A percentile compares a stretch with the other conserved stretches of the same genome.
These are phyloP conservation scores for Drosophila pallidifrons DNA, from an alignment of 1,140 invertebrate species.

Conservation along the genomic window DNA sequence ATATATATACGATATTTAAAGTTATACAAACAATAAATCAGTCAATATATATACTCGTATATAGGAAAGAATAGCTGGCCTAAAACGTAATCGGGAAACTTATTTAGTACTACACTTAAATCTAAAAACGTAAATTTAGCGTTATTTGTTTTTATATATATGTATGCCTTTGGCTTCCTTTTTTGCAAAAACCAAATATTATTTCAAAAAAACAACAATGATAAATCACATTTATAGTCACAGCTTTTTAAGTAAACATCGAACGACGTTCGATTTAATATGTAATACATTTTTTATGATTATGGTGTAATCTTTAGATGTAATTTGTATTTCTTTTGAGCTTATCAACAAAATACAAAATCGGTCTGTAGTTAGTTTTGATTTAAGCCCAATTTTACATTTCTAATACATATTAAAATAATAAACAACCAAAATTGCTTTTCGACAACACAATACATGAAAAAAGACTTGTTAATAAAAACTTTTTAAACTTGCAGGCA, in stretches of 20 bases:
- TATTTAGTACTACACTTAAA: constrained; percentile 7
- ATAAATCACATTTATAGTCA: constrained; percentile 65
- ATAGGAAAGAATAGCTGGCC: constrained; percentile 22
- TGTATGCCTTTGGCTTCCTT: constrained; percentile 70
- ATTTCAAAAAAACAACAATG: constrained; percentile 43
- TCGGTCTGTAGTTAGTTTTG: constrained; percentile 51
- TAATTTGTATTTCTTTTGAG: constrained; percentile 32
- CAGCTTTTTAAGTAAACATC: constrained; percentile 68
- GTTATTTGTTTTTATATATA: constrained; percentile 84
- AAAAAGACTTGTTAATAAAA: background rate
- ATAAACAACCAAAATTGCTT: constrained; percentile 23
- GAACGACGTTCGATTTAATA: constrained; percentile 30
- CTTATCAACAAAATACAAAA: constrained; percentile 45
- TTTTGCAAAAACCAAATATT: constrained; percentile 74
- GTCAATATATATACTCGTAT: constrained; percentile 5
- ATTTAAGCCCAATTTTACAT: constrained; percentile 62
- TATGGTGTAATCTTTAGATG: constrained; percentile 20
- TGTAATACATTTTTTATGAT: constrained; percentile 42
- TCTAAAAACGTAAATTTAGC: constrained; percentile 12
- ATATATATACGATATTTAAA: constrained; percentile 46
- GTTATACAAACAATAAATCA: constrained; percentile 20
- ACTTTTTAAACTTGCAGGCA: no score
- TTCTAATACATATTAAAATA: constrained; percentile 51
- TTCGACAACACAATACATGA: background rate
- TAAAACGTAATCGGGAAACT: constrained; percentile 17